These are phyloP conservation scores for Mobula hypostoma DNA, from an alignment of 2,113 vertebrate genomes.

Conservation along the genomic window DNA sequence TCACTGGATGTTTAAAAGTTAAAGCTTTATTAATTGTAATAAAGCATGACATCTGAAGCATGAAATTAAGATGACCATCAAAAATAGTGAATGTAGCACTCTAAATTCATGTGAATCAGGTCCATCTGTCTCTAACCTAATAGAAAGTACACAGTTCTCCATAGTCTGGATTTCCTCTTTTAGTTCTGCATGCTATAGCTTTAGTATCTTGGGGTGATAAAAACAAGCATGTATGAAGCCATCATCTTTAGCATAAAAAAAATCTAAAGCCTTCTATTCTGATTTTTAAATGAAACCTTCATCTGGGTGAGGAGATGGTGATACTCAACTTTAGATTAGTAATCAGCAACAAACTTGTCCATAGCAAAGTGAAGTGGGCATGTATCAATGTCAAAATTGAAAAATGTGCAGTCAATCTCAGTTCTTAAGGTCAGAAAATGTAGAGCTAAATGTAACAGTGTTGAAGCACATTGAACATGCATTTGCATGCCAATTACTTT, in stretches of 20 bases:
- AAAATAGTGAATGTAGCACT: neutral
- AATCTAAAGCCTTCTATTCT: neutral
- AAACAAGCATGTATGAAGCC: neutral
- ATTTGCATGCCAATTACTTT: neutral
- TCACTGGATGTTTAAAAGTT: too few species aligned
- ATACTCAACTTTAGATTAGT: neutral
- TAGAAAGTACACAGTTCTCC: neutral
- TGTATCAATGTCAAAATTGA: constrained; percentile 10
- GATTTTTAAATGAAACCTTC: neutral
- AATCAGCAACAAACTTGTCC: constrained; percentile 2
- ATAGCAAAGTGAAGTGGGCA: neutral
- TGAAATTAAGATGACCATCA: neutral
- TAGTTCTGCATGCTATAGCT: neutral
- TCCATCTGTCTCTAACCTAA: neutral
- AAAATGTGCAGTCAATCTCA: constrained; percentile 3
- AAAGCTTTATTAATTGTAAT: neutral
- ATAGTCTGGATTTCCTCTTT: neutral
- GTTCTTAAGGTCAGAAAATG: constrained; percentile 14
- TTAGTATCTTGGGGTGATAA: neutral
- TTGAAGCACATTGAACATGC: neutral
- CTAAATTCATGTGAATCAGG: neutral
- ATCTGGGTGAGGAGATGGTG: neutral
- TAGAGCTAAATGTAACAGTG: neutral
- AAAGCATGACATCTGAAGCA: neutral
- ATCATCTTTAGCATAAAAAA: neutral